Conservation (phyloP, 1,140 invertebrate species). For the Ephestia elutella region DNA sequence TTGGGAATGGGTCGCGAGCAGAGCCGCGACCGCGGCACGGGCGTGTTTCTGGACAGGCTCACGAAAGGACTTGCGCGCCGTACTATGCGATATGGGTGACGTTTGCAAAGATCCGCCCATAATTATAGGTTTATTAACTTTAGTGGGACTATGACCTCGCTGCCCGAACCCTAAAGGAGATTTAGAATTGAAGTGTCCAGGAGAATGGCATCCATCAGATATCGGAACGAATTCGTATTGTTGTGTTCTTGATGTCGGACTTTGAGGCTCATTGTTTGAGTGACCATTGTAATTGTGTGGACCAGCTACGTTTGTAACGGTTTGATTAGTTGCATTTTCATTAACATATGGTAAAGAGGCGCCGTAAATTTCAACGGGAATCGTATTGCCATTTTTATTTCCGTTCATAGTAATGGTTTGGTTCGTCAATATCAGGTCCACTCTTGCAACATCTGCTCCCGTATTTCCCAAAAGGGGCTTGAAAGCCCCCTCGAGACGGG, state of each 20-base stretch:
- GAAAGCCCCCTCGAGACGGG: constrained; percentile 43
- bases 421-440: constrained; percentile 29
- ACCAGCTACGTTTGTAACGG: constrained; percentile 28
- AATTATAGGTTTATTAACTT: constrained; percentile 66
- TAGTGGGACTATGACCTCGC: constrained; percentile 52
- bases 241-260: constrained; percentile 78
- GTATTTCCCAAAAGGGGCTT: constrained; percentile 37
- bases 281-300: constrained; percentile 58
- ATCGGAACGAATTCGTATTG: constrained; percentile 90
- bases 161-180: constrained; percentile 53
- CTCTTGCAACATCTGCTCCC: constrained; percentile 35
- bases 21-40: constrained; percentile 76
- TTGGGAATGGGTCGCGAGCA: constrained; percentile 60
- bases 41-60: constrained; percentile 86
- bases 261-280: constrained; percentile 64
- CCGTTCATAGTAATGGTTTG: constrained; percentile 21
- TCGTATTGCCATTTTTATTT: constrained; percentile 35
- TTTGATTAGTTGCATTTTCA: constrained; percentile 31
- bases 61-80: constrained; percentile 85
- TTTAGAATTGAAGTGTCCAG: constrained; percentile 68
- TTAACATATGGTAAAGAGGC: constrained; percentile 32
- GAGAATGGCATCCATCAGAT: constrained; percentile 81
- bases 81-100: constrained; percentile 63
- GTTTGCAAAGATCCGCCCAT: constrained; percentile 60
- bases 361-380: constrained; percentile 46